phyloP scores from a whole-genome alignment of 30 jellyfish, hydroid and myxozoan species.

The Hydra vulgaris region DNA sequence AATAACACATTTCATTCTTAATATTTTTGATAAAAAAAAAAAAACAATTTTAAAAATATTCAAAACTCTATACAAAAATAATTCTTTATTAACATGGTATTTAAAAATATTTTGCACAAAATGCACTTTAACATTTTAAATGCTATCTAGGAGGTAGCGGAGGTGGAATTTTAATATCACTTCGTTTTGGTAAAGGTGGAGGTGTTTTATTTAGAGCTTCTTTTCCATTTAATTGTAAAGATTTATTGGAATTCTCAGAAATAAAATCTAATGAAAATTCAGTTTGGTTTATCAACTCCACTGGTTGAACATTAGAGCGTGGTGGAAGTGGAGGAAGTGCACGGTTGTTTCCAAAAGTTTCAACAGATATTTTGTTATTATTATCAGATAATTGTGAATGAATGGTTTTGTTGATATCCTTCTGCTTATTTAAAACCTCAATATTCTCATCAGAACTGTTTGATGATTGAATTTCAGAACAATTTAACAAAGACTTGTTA shows the following conservation, averaged over 20 bases:
- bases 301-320: not conserved
- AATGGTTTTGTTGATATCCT: not conserved
- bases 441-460: not conserved
- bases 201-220: not conserved
- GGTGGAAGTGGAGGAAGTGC: constrained; percentile 5
- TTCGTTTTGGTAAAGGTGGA: constrained; percentile 25
- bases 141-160: constrained; percentile 35
- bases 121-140: not conserved
- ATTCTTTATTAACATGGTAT: not conserved
- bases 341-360: not conserved
- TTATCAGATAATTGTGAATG: not conserved
- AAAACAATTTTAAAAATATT: too few relatives aligned
- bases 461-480: not conserved
- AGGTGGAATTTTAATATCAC: constrained; percentile 22
- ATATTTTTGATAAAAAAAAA: too few relatives aligned
- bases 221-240: not conserved
- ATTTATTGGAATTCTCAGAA: not conserved
- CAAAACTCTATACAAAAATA: not conserved
- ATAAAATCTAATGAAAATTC: not conserved
- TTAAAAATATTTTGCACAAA: not conserved
- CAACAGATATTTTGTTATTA: not conserved
- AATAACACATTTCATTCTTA: too few relatives aligned
- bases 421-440: not conserved
- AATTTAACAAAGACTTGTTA: too few relatives aligned
- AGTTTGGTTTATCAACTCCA: not conserved